Evolutionary conservation across 2,797 vertebrate species (phyloP).

Genomic region (Catamblyrhynchus diadema): DNA sequence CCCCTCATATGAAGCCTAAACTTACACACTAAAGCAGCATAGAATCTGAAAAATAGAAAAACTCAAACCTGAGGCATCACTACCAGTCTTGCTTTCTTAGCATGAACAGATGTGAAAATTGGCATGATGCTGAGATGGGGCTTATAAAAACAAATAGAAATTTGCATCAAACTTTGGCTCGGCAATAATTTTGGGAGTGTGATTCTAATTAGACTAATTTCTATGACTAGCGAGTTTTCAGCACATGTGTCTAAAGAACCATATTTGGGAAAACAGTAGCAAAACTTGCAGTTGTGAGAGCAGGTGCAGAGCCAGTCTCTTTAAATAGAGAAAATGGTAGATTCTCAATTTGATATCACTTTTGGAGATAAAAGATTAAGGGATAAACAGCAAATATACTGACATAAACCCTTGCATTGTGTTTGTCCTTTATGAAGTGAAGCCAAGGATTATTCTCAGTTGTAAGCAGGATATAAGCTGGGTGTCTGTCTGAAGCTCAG

Average conservation of each 20-base stretch:
- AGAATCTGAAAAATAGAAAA: not conserved
- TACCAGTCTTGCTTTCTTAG: not conserved
- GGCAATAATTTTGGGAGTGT: not conserved
- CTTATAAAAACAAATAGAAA: not conserved
- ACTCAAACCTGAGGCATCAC: not conserved
- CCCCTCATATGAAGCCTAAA: too few species aligned
- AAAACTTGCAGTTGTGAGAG: not conserved
- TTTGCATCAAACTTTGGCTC: not conserved
- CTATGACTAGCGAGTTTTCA: constrained; percentile 2
- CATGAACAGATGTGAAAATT: not conserved
- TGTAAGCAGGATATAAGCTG: not conserved
- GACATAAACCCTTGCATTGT: not conserved
- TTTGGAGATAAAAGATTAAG: not conserved
- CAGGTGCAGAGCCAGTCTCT: not conserved
- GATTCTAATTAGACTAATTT: constrained; percentile 38
- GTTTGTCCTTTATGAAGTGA: not conserved
- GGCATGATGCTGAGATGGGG: not conserved
- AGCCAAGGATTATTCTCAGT: not conserved
- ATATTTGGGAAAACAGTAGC: not conserved
- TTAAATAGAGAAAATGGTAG: not conserved
- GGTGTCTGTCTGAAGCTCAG: not conserved
- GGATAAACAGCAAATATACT: not conserved
- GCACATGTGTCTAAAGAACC: not conserved
- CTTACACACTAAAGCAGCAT: not conserved
- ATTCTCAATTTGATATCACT: not conserved